Conservation (phyloP, 1,140 invertebrate genomes). For the Caenorhabditis latens region DNA sequence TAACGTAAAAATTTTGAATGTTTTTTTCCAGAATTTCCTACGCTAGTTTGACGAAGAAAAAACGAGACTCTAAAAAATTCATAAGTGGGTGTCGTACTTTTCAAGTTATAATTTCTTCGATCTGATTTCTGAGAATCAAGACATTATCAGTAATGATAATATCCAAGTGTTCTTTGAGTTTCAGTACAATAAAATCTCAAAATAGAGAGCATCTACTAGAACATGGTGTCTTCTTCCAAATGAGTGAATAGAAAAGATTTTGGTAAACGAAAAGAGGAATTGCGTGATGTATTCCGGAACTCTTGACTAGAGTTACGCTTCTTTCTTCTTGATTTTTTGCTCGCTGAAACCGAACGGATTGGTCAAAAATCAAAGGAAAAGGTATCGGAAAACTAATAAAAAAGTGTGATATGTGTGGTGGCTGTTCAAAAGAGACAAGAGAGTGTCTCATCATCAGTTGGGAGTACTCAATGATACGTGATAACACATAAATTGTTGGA, state of each 20-base stretch:
- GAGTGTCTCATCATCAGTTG: background rate
- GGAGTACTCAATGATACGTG: conserved; percentile 24
- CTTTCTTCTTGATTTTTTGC: background rate
- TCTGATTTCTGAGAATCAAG: too few relatives aligned
- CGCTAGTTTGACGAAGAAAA: too few relatives aligned
- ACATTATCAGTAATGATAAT: too few relatives aligned
- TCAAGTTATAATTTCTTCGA: too few relatives aligned
- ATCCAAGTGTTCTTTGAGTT: too few relatives aligned
- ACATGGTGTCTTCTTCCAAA: background rate
- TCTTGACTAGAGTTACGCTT: conserved; percentile 2
- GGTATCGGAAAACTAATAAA: conserved; percentile 31
- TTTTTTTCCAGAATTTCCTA: too few relatives aligned
- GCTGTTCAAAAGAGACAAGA: background rate
- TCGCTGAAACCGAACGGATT: background rate
- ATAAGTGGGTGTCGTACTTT: too few relatives aligned
- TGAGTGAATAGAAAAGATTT: background rate
- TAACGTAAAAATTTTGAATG: too few relatives aligned
- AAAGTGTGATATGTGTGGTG: conserved; percentile 4
- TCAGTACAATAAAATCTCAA: too few relatives aligned
- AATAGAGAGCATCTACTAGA: too few relatives aligned
- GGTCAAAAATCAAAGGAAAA: conserved; percentile 28
- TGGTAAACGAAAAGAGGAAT: conserved; percentile 7
- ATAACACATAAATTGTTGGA: conserved; percentile 50
- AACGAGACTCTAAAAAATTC: too few relatives aligned
- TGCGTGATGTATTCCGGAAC: conserved; percentile 32